Evolutionary conservation across 2,888 invertebrate genomes (phyloP), one percentile per base, ranked within the genome.

Genomic region (Amiota communis): DNA sequence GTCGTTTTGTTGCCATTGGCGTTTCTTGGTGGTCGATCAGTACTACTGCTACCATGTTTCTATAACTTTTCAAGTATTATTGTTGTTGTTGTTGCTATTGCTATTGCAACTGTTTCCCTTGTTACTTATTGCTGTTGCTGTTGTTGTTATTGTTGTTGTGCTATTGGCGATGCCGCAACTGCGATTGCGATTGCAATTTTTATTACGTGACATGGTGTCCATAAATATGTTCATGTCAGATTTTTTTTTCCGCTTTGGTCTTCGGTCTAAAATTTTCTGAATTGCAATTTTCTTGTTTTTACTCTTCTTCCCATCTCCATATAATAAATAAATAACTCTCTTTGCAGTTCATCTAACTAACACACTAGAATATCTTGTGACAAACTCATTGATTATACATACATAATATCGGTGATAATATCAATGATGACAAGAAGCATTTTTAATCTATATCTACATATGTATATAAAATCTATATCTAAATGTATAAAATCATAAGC

Each of bases 161-260:
- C 47, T 71, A 12, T 56, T 68, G 46, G 57, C 70, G 80, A 80
- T 77, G 77, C 80, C 76, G 75, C 78, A 75, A 78, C 74, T 77
- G 76, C 76, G 75, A 78, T 80, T 81, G 75, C 76, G 13, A 56
- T 59, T 36, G n/a, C 75, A 80, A 74, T 78, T 80, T 82, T 83
- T 79, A 85, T 84, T 85, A 81, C 81, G 79, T 80, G 83, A 81
- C 83, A 82, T 78, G 79, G 77, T 80, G 77, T 82, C 83, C 81
- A 81, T 81, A 81, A 82, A 83, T 80, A 82, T 78, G 78, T 78
- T 57, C 67, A 36, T 68, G 67, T 49, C 49, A 68, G 67, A 68
- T 68, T 68, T 68, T n/a, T 67, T 67, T 68, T 51, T 20, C 63
- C 36, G 57, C 17, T 59, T 17, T 36, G 8, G 36, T 36, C 36